Base-by-base conservation (phyloP, 2,113 vertebrate genomes). In the Megaceryle maxima region DNA sequence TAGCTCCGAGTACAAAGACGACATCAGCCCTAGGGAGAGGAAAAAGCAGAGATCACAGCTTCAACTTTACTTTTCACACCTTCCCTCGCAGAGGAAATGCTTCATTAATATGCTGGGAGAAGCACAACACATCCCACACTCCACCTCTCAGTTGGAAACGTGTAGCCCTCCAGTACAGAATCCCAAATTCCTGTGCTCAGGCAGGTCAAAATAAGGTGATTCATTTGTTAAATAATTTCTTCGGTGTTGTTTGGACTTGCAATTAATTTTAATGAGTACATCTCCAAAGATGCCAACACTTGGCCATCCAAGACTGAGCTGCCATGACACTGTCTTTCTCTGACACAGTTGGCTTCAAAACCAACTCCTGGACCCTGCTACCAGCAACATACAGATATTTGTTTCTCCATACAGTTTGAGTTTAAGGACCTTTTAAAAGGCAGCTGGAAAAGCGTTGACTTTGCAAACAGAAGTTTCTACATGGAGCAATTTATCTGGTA, bases 121-220 rank as follows among this genome's bases (percentile, higher is more conserved):
- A 95, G 53, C 29, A 80, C 35, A 92, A 91, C 87, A 88, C 93
- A 85, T 91, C 91, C 82, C 91, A 95, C 84, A 29, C 25, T 91
- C 33, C n/a, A 43, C 29, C 57, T 64, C 89, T 87, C 83, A 25
- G 33, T 56, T 46, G 6, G 1, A 68, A 79, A 77, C 0, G 0
- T 16, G 17, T 9, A 74, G 63, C 60, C 25, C 24, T 77, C 50
- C 33, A 4, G 24, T 51, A 44, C 43, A 63, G 60, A 70, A 86
- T 39, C 64, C 64, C 64, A 94, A 93, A 81, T 22, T 9, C 6
- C 24, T 57, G 25, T 2, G 11, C 44, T 88, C 0, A 0, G 43
- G 53, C 25, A 43, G 66, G 59, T 63, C 64, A 88, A 17, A 86
- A 55, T 6, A 80, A 37, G 10, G 35, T 12, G 0, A 79, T 57